Evolutionary conservation across 2,888 invertebrate species (phyloP), one percentile per base, ranked within the genome.

Genomic region (Hecatera dysodea): DNA sequence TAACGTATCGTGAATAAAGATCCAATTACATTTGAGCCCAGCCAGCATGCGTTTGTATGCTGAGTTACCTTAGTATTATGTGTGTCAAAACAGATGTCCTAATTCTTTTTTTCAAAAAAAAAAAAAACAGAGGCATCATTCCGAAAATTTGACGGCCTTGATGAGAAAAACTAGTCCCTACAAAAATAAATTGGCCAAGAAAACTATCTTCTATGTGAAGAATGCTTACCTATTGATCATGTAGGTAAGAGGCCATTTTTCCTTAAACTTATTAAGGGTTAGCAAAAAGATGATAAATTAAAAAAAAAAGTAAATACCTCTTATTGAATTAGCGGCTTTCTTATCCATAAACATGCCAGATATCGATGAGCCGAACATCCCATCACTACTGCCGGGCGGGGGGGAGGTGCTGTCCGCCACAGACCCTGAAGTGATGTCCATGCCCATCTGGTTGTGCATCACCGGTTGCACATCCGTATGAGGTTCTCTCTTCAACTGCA

Each of bases 301-400:
- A 53, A 53, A 64, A 68, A 66, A 75, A 67, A 65, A 71, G n/a
- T 72, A 84, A 78, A 84, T 96, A 97, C 97, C 97, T 97, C 97
- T 93, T 81, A 97, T 97, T 63, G 97, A 97, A 90, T 97, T 97
- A 67, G 96, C 97, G 75, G 96, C 96, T 90, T 97, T 97, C 90
- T 96, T 95, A 83, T 97, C 96, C 91, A 96, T 96, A 71, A 96
- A 96, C 94, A 96, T 94, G 42, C 93, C 94, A 29, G 94, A 91
- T 72, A 96, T 91, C 0, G 94, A 93, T 0, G 96, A 92, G 61
- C 95, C 94, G 78, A 94, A 93, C 91, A 96, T 93, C n/a, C 93
- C 93, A 55, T 95, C 95, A 74, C 93, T 92, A 83, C 90, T 91
- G 19, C 95, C 94, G 0, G 97, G 96, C 0, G 97, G 97, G 0